These are phyloP conservation scores for Microtus pennsylvanicus DNA, from an alignment of 2,113 vertebrate species.

Conservation along the genomic window DNA sequence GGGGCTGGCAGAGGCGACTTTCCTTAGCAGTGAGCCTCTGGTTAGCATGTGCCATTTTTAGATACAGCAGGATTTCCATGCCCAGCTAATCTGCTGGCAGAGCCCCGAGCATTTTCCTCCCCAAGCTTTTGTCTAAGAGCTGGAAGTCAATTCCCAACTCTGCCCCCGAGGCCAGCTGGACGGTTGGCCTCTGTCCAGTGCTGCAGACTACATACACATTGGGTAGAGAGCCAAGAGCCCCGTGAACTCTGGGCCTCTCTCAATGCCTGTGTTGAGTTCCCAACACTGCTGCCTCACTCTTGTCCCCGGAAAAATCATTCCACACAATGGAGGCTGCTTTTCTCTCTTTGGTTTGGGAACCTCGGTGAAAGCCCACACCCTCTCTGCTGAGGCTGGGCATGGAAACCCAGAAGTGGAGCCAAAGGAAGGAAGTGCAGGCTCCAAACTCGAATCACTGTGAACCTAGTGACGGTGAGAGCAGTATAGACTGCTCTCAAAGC, in stretches of 20 bases:
- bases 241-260: background rate
- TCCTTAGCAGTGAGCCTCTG: conserved; percentile 23
- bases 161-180: conserved; percentile 8
- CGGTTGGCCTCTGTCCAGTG: conserved; percentile 27
- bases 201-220: background rate
- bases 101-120: conserved; percentile 47
- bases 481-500: background rate
- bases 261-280: background rate
- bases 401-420: conserved; percentile 63
- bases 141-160: conserved; percentile 49
- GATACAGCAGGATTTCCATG: conserved; percentile 17
- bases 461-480: background rate
- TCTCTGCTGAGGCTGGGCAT: conserved; percentile 14
- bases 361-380: background rate
- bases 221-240: background rate
- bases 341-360: conserved; percentile 1
- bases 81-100: conserved; percentile 58
- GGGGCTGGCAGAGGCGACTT: conserved; percentile 32
- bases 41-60: conserved; percentile 56
- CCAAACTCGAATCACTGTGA: background rate
- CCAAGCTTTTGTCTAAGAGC: conserved; percentile 52
- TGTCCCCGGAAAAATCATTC: background rate
- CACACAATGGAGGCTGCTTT: background rate
- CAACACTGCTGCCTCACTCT: background rate
- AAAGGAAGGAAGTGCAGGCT: conserved; percentile 39